These are phyloP conservation scores for Plebejus argus DNA, from an alignment of 2,888 invertebrate species.

Conservation along the genomic window DNA sequence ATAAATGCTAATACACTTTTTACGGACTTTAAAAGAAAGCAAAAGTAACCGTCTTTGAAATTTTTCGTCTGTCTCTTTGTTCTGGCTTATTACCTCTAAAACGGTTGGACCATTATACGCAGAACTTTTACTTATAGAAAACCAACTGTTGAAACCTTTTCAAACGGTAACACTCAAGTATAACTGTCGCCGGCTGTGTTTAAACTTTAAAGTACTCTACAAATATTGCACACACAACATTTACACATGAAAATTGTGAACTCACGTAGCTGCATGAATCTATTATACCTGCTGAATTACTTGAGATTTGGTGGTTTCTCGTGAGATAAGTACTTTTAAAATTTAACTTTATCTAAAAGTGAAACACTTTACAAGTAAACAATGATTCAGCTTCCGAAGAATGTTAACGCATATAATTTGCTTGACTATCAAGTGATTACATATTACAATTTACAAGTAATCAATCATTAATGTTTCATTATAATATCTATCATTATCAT, in stretches of 20 bases:
- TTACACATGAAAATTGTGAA: not conserved
- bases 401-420: slow-evolving; percentile 8
- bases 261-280: not conserved
- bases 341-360: not conserved
- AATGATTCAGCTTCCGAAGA: not conserved
- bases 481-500: not conserved
- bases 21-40: not conserved
- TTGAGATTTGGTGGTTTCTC: not conserved
- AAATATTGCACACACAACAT: not conserved
- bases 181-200: not conserved
- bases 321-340: not conserved
- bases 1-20: not conserved
- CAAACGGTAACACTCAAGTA: not conserved
- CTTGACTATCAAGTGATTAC: not conserved
- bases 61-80: not conserved
- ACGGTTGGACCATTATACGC: slow-evolving; percentile 5
- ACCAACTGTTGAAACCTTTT: not conserved
- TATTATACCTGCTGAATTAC: not conserved
- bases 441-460: not conserved
- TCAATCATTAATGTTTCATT: slow-evolving; percentile 8
- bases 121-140: slow-evolving; percentile 1
- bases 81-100: not conserved
- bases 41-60: slow-evolving; percentile 1
- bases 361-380: not conserved
- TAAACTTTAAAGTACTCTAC: not conserved